Percentiles rank a stretch among this genome's conserved stretches.
phyloP scores from a whole-genome alignment of 2,797 vertebrate genomes.

The Gobionotothen gibberifrons region DNA sequence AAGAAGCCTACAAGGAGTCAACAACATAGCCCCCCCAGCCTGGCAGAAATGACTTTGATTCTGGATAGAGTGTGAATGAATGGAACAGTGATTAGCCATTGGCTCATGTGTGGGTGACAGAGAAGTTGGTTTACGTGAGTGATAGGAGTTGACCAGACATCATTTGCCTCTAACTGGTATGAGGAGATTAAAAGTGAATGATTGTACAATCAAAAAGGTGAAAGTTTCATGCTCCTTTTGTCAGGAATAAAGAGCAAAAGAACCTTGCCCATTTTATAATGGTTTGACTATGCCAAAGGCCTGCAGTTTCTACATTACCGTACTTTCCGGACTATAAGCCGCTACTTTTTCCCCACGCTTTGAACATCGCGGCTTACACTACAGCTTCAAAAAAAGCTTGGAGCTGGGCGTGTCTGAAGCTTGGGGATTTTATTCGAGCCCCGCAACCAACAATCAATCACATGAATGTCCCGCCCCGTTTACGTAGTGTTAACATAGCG shows the following conservation, averaged over 20 bases:
- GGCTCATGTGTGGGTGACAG: neutral
- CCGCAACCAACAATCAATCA: no score
- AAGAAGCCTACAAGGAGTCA: conserved; percentile 2
- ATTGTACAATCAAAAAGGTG: neutral
- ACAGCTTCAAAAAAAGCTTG: no score
- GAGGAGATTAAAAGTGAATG: neutral
- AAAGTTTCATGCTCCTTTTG: neutral
- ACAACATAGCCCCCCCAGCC: neutral
- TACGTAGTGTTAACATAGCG: no score
- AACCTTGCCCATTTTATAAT: neutral
- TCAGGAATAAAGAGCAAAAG: neutral
- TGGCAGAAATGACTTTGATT: conserved; percentile 20
- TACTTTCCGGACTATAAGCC: no score
- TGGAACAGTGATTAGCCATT: conserved; percentile 23
- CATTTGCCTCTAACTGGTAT: neutral
- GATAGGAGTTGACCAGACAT: neutral
- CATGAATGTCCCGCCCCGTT: no score
- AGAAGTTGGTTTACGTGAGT: neutral
- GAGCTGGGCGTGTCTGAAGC: no score
- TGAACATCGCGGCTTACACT: no score
- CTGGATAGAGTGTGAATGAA: conserved; percentile 9
- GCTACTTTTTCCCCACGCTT: no score
- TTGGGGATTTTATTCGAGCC: no score
- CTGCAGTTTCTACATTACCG: neutral
- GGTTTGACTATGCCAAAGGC: neutral